phyloP scores from a whole-genome alignment of 2,797 vertebrate species.

The Hybognathus amarus region DNA sequence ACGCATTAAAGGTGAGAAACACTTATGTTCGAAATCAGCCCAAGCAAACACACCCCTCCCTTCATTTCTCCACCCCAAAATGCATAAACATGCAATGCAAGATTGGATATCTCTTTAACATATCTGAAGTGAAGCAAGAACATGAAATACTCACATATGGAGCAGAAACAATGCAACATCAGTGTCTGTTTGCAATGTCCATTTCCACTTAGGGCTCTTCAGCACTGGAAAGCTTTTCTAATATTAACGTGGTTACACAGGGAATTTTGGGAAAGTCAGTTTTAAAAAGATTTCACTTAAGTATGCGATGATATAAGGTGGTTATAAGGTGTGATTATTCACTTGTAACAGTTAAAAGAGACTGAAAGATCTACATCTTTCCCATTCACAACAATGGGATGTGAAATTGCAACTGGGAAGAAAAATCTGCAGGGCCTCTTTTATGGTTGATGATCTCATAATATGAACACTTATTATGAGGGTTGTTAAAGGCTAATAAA shows the following conservation, averaged over 20 bases:
- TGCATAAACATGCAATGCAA: background rate
- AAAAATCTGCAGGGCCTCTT: background rate
- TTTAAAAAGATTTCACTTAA: background rate
- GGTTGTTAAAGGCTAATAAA: background rate
- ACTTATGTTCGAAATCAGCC: no score
- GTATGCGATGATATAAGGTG: no score
- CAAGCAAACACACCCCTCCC: background rate
- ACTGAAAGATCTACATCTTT: background rate
- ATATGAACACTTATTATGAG: background rate
- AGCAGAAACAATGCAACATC: background rate
- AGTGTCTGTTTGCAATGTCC: background rate
- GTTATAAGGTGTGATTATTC: background rate
- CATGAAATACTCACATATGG: background rate
- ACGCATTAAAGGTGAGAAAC: no score
- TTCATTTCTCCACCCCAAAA: background rate
- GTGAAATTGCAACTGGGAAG: background rate
- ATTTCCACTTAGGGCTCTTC: background rate
- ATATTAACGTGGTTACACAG: background rate
- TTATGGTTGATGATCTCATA: background rate
- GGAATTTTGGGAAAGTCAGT: background rate
- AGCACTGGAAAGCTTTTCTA: background rate
- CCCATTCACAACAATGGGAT: background rate
- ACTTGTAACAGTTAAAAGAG: background rate
- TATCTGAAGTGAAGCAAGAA: background rate
- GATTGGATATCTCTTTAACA: background rate